Percentiles rank a stretch among this genome's conserved stretches.
Conservation (phyloP, 2,888 invertebrate genomes). For the Acronicta aceris region DNA sequence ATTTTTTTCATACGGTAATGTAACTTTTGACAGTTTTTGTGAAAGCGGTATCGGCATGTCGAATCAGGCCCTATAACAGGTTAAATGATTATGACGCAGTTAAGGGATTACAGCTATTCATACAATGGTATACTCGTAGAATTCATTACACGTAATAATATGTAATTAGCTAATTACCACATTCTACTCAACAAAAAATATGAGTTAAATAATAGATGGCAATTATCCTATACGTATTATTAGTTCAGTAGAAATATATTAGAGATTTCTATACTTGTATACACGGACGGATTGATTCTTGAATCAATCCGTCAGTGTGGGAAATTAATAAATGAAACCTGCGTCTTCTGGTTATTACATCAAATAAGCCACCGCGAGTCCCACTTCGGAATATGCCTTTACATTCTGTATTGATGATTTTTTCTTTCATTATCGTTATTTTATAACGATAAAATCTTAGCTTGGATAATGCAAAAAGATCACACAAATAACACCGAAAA, state of each 20-base stretch:
- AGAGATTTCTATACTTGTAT: slow-evolving; percentile 4
- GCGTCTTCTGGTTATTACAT: too few species aligned
- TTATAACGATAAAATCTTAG: too few species aligned
- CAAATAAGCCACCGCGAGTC: too few species aligned
- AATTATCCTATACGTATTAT: slow-evolving; percentile 24
- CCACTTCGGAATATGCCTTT: too few species aligned
- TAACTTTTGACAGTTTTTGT: background rate
- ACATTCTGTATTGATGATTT: too few species aligned
- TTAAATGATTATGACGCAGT: background rate
- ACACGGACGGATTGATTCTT: too few species aligned
- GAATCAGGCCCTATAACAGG: background rate
- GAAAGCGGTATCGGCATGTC: background rate
- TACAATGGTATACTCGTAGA: background rate
- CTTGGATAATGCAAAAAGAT: too few species aligned
- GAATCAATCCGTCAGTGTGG: too few species aligned
- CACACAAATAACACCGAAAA: too few species aligned
- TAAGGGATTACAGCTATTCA: background rate
- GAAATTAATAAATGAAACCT: too few species aligned
- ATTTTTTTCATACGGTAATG: background rate
- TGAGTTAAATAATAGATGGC: slow-evolving; percentile 25
- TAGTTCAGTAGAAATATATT: slow-evolving; percentile 3
- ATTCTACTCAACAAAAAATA: slow-evolving; percentile 21
- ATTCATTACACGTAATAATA: background rate
- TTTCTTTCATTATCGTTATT: too few species aligned
- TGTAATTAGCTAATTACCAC: slow-evolving; percentile 2